These are phyloP conservation scores for Drosophila imparisetae DNA, from an alignment of 2,888 invertebrate genomes.

Conservation along the genomic window DNA sequence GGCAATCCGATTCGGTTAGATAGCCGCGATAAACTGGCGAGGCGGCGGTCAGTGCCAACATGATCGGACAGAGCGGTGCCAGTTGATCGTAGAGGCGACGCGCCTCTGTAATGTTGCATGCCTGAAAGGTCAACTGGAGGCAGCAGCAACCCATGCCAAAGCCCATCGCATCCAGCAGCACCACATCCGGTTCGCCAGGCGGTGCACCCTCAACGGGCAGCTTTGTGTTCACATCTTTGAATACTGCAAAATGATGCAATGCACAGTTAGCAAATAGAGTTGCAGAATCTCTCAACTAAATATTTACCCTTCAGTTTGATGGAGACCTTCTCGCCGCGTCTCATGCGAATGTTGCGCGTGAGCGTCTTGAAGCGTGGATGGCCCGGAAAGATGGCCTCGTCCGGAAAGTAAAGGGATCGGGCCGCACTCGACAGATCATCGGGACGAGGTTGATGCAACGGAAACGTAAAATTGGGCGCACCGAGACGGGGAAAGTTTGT, in stretches of 20 bases:
- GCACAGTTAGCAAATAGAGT: background rate
- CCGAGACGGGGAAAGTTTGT: slow-evolving; percentile 98
- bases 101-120: slow-evolving; percentile 98
- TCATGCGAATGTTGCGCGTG: slow-evolving; percentile 95
- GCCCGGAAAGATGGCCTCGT: slow-evolving; percentile 96
- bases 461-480: slow-evolving; percentile 94
- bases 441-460: slow-evolving; percentile 88
- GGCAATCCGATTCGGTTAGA: slow-evolving; percentile 97
- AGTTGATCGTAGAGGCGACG: slow-evolving; percentile 98
- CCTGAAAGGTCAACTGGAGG: slow-evolving; percentile 96
- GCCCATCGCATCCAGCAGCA: slow-evolving; percentile 99
- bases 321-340: slow-evolving; percentile 97
- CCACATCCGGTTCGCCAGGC: slow-evolving; percentile 93
- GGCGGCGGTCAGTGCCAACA: slow-evolving; percentile 98
- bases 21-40: slow-evolving; percentile 97
- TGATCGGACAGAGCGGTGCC: slow-evolving; percentile 97
- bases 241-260: slow-evolving; percentile 87
- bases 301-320: slow-evolving; percentile 97
- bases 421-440: slow-evolving; percentile 91
- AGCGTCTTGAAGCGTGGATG: slow-evolving; percentile 98
- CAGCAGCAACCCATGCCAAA: slow-evolving; percentile 99
- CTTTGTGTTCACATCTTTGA: slow-evolving; percentile 93
- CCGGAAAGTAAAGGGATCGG: slow-evolving; percentile 95
- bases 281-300: background rate
- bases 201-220: slow-evolving; percentile 93